Evolutionary conservation across 2,888 invertebrate genomes (phyloP), one percentile per base, ranked within the genome.

Genomic region (Noctua fimbriata): DNA sequence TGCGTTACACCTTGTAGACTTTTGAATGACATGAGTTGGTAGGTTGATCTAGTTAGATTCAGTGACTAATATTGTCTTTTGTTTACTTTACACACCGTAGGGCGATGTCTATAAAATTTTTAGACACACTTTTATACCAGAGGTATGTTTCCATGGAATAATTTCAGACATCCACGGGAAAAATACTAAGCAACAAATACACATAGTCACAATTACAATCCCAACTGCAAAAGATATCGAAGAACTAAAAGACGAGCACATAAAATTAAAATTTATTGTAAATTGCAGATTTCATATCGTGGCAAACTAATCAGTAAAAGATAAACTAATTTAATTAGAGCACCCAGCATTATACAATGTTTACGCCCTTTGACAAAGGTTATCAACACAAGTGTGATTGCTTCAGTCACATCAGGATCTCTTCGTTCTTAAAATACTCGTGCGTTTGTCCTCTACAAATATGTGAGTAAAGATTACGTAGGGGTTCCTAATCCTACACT

Each of bases 301-400:
- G 60, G 36, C 52, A 83, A 76, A 60, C 55, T 67, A 47, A 72
- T 74, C 9, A 69, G 16, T 49, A 44, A n/a, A n/a, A 36, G 36
- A 63, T 83, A 55, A 72, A 41, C 16, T 65, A 32, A 85, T 73
- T 85, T 85, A 85, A 85, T 71, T 71, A 81, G 76, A 85, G 28
- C 82, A 49, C 44, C 49, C n/a, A 63, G 12, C 16, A 21, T 36
- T 36, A 58, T 44, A 74, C 41, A 60, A 74, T 76, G 41, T 77
- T 52, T 67, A 73, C 69, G 32, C 47, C 32, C 67, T 85, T 47
- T 71, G 41, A 67, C 69, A 76, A 18, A 69, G 78, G 79, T 79
- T 88, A 89, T 87, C 87, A 70, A 24, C 9, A 41, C 5, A 28
- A 55, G 41, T 76, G 73, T 78, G 77, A 78, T 76, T 72, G 28